Evolutionary conservation across 2,888 invertebrate genomes (phyloP).

Genomic region (Aphidoletes aphidimyza): DNA sequence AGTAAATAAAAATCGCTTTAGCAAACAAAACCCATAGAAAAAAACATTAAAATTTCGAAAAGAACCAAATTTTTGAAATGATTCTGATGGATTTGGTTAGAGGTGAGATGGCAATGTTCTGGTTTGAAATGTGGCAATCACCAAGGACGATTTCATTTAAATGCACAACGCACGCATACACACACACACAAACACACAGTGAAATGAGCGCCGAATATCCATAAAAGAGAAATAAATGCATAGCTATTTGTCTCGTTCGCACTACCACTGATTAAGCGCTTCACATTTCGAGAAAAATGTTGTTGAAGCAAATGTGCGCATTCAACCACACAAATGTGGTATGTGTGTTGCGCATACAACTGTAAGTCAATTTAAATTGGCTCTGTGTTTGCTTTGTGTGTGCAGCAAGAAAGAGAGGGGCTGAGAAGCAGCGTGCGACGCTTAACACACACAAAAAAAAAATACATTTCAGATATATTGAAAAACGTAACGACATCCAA

Average conservation of each 20-base stretch:
- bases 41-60: background rate
- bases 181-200: background rate
- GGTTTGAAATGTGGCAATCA: background rate
- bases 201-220: background rate
- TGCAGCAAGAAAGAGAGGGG: background rate
- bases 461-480: background rate
- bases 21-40: too few species aligned
- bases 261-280: background rate
- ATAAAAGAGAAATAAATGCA: background rate
- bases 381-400: background rate
- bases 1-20: too few species aligned
- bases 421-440: background rate
- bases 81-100: background rate
- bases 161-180: too few species aligned
- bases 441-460: background rate
- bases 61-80: background rate
- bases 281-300: background rate
- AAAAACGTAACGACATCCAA: conserved; percentile 9
- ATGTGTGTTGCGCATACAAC: background rate
- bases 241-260: background rate
- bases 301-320: background rate
- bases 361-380: background rate
- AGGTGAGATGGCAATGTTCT: conserved; percentile 6
- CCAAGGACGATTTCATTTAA: conserved; percentile 2
- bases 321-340: conserved; percentile 19